Evolutionary conservation across 2,113 vertebrate genomes (phyloP).

Genomic region (Tricholaema leucomelas): DNA sequence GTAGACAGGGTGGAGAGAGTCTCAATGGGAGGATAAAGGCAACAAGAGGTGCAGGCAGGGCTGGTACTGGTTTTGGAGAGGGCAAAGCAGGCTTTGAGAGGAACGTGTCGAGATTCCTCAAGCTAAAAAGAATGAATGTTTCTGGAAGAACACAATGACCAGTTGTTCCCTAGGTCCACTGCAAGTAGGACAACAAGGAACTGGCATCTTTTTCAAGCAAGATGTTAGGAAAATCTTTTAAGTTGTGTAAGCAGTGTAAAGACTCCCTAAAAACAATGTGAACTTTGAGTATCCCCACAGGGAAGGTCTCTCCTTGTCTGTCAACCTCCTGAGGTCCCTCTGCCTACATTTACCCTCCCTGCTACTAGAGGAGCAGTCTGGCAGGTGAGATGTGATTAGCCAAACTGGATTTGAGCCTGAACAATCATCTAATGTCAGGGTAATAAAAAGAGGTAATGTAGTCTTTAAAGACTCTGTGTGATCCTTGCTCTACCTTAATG

Average conservation of each 20-base stretch:
- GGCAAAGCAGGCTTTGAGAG: background rate
- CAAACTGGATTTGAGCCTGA: background rate
- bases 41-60: background rate
- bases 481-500: background rate
- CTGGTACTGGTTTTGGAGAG: background rate
- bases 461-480: background rate
- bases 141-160: background rate
- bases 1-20: background rate
- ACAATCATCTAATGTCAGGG: background rate
- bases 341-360: background rate
- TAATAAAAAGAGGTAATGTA: background rate
- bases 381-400: background rate
- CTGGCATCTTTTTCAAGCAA: background rate
- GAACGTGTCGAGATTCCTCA: background rate
- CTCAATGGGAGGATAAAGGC: background rate
- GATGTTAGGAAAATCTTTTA: background rate
- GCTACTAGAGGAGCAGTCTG: background rate
- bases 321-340: background rate
- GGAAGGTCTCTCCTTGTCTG: background rate
- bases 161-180: background rate
- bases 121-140: background rate
- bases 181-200: slow-evolving; percentile 9
- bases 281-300: background rate
- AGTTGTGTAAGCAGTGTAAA: background rate
- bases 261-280: background rate